phyloP scores from a whole-genome alignment of 1,140 invertebrate species.

The Chrysomallon squamiferum region DNA sequence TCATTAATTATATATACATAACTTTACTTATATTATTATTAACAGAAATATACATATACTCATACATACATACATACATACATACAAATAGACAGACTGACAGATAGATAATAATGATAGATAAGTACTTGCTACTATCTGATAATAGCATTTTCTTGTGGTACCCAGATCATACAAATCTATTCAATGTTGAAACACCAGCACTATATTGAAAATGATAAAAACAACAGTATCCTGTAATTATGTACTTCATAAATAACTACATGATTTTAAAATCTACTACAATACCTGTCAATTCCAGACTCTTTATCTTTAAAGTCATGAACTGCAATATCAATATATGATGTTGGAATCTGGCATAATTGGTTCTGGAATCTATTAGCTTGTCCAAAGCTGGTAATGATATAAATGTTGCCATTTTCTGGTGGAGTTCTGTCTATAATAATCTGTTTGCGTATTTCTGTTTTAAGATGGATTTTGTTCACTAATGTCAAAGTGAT shows the following conservation, averaged over 20 bases:
- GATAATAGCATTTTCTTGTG: neutral
- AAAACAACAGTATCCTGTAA: neutral
- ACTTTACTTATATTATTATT: neutral
- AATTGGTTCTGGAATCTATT: neutral
- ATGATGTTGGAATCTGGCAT: conserved; percentile 27
- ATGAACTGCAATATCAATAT: conserved; percentile 14
- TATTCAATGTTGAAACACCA: neutral
- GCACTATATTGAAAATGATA: neutral
- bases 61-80: too few species aligned
- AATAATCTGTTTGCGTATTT: conserved; percentile 3
- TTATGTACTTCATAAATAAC: neutral
- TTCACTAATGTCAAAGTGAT: conserved; percentile 24
- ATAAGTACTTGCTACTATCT: too few species aligned
- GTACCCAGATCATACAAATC: neutral
- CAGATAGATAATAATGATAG: too few species aligned
- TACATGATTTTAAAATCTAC: neutral
- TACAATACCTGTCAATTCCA: conserved; percentile 20
- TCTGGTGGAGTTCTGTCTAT: conserved; percentile 24
- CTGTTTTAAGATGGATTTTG: conserved; percentile 8
- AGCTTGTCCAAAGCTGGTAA: conserved; percentile 10
- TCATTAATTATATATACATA: too few species aligned
- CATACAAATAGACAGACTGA: too few species aligned
- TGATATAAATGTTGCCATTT: conserved; percentile 14
- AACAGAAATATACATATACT: neutral
- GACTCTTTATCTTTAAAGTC: conserved; percentile 18